Base-by-base conservation (phyloP, 2,113 vertebrate genomes). In the Leuciscus idus region DNA sequence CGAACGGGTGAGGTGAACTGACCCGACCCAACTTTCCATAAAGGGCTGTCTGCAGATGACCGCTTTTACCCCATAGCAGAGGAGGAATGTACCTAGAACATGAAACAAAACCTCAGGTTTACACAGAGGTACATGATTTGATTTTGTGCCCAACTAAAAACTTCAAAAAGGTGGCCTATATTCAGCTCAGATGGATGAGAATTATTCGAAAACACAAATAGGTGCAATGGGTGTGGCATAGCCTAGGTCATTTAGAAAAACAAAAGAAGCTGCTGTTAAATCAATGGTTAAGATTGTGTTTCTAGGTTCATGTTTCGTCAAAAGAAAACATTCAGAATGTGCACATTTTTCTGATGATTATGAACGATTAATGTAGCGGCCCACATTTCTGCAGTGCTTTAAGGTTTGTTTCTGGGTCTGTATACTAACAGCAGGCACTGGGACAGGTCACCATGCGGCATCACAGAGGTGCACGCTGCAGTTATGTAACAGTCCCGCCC, bases 11-110 rank as follows among this genome's bases (percentile, higher is more conserved):
- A 0, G 98, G 98, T 0, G 97, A 97, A 87, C 96, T 97, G 88
- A 99, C 98, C 74, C 98, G 92, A 6, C 98, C 98, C 91, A 99
- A 96, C 92, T 99, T 99, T 85, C 98, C 98, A 2, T 99, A 99
- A 77, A 99, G 93, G 28, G 98, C 98, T 0, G 98, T 99, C 92
- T 99, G 98, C 87, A 99, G 96, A 89, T 99, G 98, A 75, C 98
- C 98, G 15, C 98, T 99, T 90, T 99, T 99, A 0, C 97, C 97
- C 98, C 98, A 99, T 84, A 99, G 94, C 83, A 99, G 88, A 0
- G 98, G 98, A 84, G 98, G 98, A 92, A 99, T 96, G 92, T 99
- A 99, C 91, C 98, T 99, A 90, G 1, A 83, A 78, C 83, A 91
- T n/a, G 94, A 89, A 90, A 39, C 39, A 28, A 2, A 78, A 73